Evolutionary conservation across 2,888 invertebrate species (phyloP), one percentile per base, ranked within the genome.

Genomic region (Lagria hirta): DNA sequence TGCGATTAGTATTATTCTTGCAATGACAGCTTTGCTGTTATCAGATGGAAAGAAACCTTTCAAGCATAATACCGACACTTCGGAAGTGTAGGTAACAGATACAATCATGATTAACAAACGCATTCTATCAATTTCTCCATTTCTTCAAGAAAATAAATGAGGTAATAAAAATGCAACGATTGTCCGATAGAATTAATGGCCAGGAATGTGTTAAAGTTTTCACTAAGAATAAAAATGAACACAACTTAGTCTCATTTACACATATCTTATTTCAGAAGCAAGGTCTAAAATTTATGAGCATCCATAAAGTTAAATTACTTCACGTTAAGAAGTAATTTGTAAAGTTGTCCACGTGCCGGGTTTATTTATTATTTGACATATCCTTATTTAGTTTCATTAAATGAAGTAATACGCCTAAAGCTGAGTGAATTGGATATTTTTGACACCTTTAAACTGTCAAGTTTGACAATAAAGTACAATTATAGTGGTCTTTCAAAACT

Each of bases 261-360:
- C 24, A 33, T 32, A 41, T 41, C 41, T 15, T 27, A 33, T 41
- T 41, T 32, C 41, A 33, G 32, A 23, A 22, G 26, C 17, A 17
- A 41, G 41, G 41, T 17, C 27, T 20, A 34, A 51, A 53, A 54
- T 52, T 50, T 51, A 54, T 54, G 49, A 38, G 28, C 45, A 34
- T 36, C 51, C 46, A 52, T 54, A 52, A 54, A 40, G 47, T 29
- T 47, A 54, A 52, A 54, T 54, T 48, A 35, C 52, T 43, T 37
- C 43, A 44, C 44, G 36, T 54, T 47, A 51, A 52, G 49, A 33
- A 43, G 51, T 43, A 46, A 54, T 54, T 54, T 54, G 54, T 54
- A 51, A 48, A 47, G 41, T 28, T 26, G 14, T 32, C 18, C 47
- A 41, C 46, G 46, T 42, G 46, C 36, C 41, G 11, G 21, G 22